A percentile compares a stretch with the other conserved stretches of the same genome.
These are phyloP conservation scores for Scolanthus callimorphus DNA, from an alignment of 92 coral and sea anemone genomes.

Conservation along the genomic window DNA sequence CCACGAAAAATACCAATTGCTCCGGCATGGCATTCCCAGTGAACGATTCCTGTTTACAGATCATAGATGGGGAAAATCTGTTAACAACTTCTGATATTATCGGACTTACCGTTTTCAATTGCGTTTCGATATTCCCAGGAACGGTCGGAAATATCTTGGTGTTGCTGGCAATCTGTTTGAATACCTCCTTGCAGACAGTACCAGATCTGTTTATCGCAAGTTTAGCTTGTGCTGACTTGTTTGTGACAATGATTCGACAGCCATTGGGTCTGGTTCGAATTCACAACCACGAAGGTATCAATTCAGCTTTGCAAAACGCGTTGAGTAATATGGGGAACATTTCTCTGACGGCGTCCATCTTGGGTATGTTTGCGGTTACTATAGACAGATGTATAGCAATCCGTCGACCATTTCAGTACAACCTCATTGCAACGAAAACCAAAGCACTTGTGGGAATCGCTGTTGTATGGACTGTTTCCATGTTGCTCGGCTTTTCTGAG, in stretches of 20 bases:
- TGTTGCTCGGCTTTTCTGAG: not conserved
- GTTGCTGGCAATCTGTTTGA: slow-evolving; percentile 9
- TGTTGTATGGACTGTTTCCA: slow-evolving; percentile 12
- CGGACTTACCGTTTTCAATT: slow-evolving; percentile 20
- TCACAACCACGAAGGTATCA: not conserved
- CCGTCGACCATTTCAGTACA: slow-evolving; percentile 29
- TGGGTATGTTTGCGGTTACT: slow-evolving; percentile 38
- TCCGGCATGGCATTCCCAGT: too few relatives aligned
- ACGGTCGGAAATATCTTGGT: slow-evolving; percentile 32
- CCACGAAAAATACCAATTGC: too few relatives aligned
- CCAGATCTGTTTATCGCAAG: slow-evolving; percentile 37
- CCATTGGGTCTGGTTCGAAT: slow-evolving; percentile 26
- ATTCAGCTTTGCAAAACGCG: slow-evolving; percentile 1
- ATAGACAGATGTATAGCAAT: slow-evolving; percentile 36
- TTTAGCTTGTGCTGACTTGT: slow-evolving; percentile 34
- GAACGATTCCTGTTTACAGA: too few relatives aligned
- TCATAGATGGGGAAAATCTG: too few relatives aligned
- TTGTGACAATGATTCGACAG: slow-evolving; percentile 24
- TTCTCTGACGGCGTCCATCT: slow-evolving; percentile 38
- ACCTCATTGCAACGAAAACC: slow-evolving; percentile 8
- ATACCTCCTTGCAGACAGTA: slow-evolving; percentile 14
- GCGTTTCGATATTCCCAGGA: slow-evolving; percentile 17
- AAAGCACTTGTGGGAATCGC: slow-evolving; percentile 7
- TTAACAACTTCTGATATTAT: too few relatives aligned
- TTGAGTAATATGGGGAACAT: slow-evolving; percentile 10